A percentile compares a stretch with the other conserved stretches of the same genome.
Conservation (phyloP, 2,888 invertebrate species). For the Lasioglossum calceatum region DNA sequence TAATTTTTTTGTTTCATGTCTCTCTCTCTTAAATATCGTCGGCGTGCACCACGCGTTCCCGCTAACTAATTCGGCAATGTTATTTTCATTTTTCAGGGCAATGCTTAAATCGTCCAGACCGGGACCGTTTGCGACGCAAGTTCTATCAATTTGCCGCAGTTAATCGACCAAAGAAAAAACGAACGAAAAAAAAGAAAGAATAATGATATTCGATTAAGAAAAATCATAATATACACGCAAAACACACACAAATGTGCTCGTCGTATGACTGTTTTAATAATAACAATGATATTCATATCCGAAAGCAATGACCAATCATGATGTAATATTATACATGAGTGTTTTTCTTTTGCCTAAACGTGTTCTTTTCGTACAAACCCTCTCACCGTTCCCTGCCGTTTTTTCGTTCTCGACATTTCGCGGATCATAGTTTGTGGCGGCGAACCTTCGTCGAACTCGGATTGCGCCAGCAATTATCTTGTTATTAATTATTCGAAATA, state of each 20-base stretch:
- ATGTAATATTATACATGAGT: conserved; percentile 60
- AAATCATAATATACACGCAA: conserved; percentile 4
- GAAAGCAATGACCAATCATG: conserved; percentile 56
- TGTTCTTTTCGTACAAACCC: conserved; percentile 44
- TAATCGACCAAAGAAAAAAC: conserved; percentile 71
- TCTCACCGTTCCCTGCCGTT: conserved; percentile 23
- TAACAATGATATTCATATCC: conserved; percentile 62
- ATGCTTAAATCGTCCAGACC: conserved; percentile 78
- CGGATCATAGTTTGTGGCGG: background rate
- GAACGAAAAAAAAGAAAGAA: conserved; percentile 36
- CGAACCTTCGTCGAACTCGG: background rate
- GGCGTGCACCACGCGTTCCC: conserved; percentile 25
- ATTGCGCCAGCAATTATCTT: background rate
- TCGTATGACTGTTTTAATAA: conserved; percentile 69
- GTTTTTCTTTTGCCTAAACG: conserved; percentile 42
- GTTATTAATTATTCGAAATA: background rate
- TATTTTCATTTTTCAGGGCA: conserved; percentile 78
- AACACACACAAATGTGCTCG: conserved; percentile 60
- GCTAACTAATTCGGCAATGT: conserved; percentile 61
- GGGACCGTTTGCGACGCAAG: conserved; percentile 71
- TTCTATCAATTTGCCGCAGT: conserved; percentile 67
- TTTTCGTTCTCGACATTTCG: background rate
- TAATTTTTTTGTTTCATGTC: background rate
- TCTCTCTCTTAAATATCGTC: background rate
- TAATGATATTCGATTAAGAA: conserved; percentile 15